Evolutionary conservation across 2,888 invertebrate genomes (phyloP), one percentile per base, ranked within the genome.

Genomic region (Zaprionus bogoriensis): DNA sequence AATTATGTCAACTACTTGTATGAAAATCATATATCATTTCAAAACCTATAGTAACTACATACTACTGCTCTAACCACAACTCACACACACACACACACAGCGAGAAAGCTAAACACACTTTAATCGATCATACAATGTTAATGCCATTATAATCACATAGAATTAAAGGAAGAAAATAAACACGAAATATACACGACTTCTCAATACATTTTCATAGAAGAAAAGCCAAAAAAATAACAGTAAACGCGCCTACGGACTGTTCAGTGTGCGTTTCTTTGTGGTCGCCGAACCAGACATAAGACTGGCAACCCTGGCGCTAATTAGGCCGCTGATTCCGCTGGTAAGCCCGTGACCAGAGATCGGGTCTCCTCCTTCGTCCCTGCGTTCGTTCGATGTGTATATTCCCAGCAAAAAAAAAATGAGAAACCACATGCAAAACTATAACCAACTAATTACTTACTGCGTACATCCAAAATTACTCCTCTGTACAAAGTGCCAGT

Each of bases 261-360:
- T 88, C 77, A 88, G 88, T 66, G 85, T 89, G 63, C 81, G 87
- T 60, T 89, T 87, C 82, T 85, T 89, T 79, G 79, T 89, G 69
- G 89, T 89, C 61, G 87, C 89, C 46, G 89, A 89, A 72, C 89
- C 89, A 55, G 89, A 89, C 54, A 81, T 89, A 69, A 84, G 89
- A 39, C 70, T 89, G 65, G 89, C 89, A 58, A 89, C 89, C 22
- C 63, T 89, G 76, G 89, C 89, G 48, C 77, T 89, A 41, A 89
- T 89, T 50, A 81, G 89, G 67, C 89, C 89, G 46, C 77, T 89
- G 5, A 89, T 89, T 70, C 85, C 89, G 71, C 77, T 89, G 89
- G 89, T 89, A 89, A 89, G 89, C 84, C 77, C 53, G 46, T 41
- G 52, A 61, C 67, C 60, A 71, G 73, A 75, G 67, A 45, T 48